Base-by-base conservation (phyloP, 2,797 vertebrate genomes). In the Esox masquinongy region DNA sequence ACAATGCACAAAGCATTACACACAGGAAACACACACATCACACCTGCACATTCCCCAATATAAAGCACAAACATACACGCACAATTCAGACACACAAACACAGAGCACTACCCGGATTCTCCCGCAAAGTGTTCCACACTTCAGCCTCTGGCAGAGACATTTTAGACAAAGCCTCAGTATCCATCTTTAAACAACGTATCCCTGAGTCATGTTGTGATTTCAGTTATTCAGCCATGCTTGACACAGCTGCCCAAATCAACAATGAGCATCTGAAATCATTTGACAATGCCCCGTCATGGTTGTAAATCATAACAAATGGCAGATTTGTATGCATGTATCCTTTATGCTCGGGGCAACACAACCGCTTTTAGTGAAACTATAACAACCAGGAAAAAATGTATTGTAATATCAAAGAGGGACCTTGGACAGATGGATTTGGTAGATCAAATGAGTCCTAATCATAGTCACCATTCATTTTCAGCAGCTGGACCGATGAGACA, bases 231-330 rank as follows among this genome's bases (percentile, higher is more conserved):
- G 82, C 85, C 79, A 74, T 79, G 77, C 81, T 78, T 78, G 22
- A 76, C 53, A 59, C 74, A 26, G 73, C 75, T 74, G 84, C 7
- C 81, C 82, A 80, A 78, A 83, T 56, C 80, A 84, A 83, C 84
- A 22, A 66, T 77, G 68, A 82, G 82, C 68, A 79, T 91, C 88
- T 51, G 76, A 79, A 90, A 90, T 89, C 86, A 79, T 82, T 64
- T 61, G 80, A 82, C 81, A 84, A 70, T 80, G 24, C 61, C 80
- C 69, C 14, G 47, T 29, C 24, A 70, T 16, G 43, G 68, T 26
- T 70, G 15, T 24, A 70, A 64, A 64, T 7, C 26, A 31, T 31
- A 29, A 16, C 15, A 31, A 31, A 31, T 19, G 43, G 43, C 43
- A 47, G 43, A 47, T 47, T 47, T 47, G 43, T 47, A 47, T 11